Evolutionary conservation across 1,140 invertebrate genomes (phyloP).

Genomic region (Cepaea nemoralis): DNA sequence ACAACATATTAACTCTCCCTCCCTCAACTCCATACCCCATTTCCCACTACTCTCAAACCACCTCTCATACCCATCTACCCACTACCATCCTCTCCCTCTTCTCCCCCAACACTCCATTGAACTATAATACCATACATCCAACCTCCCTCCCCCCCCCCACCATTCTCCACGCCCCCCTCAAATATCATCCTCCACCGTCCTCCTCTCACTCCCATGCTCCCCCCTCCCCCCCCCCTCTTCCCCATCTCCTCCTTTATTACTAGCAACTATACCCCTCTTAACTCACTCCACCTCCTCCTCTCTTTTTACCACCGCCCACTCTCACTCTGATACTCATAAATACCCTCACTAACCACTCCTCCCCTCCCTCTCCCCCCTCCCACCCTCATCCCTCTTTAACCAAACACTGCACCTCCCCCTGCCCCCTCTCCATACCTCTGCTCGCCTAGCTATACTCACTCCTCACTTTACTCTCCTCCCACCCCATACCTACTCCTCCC

Average conservation of each 20-base stretch:
- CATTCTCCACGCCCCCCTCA: neutral
- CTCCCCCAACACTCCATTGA: no score
- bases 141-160: neutral
- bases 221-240: no score
- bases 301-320: neutral
- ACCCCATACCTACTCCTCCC: neutral
- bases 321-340: neutral
- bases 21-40: no score
- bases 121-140: neutral
- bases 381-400: constrained; percentile 24
- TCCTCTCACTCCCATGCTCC: neutral
- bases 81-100: no score
- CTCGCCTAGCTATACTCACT: neutral
- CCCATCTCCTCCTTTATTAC: neutral
- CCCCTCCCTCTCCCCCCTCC: constrained; percentile 23
- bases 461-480: neutral
- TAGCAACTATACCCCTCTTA: neutral
- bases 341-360: no score
- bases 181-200: neutral
- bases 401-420: neutral
- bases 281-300: neutral
- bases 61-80: no score
- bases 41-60: no score
- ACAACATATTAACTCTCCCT: no score
- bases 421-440: neutral